phyloP scores from a whole-genome alignment of 2,888 invertebrate genomes.

The Hipparchia sbordonii region DNA sequence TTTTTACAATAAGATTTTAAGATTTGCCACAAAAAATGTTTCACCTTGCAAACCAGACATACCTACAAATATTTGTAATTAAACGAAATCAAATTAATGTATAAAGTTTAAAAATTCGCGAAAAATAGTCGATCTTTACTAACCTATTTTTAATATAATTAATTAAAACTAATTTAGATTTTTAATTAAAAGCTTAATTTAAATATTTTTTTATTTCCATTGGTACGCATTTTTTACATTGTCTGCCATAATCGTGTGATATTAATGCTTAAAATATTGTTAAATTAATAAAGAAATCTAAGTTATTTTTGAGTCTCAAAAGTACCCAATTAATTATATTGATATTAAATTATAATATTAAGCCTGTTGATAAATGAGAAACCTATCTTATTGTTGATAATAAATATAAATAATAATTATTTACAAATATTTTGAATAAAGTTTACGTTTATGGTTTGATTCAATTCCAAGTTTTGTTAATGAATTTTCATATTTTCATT shows the following conservation, averaged over 20 bases:
- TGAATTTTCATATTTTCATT: background rate
- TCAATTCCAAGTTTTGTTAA: background rate
- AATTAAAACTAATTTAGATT: background rate
- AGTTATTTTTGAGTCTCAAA: constrained; percentile 35
- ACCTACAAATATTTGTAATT: background rate
- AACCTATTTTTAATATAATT: background rate
- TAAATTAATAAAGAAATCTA: constrained; percentile 27
- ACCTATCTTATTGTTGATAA: constrained; percentile 28
- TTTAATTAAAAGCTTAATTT: too few species aligned
- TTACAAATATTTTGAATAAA: background rate
- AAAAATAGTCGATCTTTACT: background rate
- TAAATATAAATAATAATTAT: constrained; percentile 47
- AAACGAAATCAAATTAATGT: background rate
- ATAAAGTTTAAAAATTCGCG: background rate
- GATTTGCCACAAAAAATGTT: background rate
- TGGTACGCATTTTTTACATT: constrained; percentile 32
- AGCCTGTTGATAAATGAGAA: constrained; percentile 27
- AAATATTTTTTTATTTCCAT: background rate
- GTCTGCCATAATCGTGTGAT: constrained; percentile 62
- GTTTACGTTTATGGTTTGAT: background rate
- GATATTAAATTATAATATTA: constrained; percentile 19
- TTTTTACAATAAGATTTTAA: too few species aligned
- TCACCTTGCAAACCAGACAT: background rate
- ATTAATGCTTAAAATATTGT: constrained; percentile 49
- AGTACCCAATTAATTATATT: constrained; percentile 26